Evolutionary conservation across 2,113 vertebrate species (phyloP), one percentile per base, ranked within the genome.

Genomic region (Channa maculata): DNA sequence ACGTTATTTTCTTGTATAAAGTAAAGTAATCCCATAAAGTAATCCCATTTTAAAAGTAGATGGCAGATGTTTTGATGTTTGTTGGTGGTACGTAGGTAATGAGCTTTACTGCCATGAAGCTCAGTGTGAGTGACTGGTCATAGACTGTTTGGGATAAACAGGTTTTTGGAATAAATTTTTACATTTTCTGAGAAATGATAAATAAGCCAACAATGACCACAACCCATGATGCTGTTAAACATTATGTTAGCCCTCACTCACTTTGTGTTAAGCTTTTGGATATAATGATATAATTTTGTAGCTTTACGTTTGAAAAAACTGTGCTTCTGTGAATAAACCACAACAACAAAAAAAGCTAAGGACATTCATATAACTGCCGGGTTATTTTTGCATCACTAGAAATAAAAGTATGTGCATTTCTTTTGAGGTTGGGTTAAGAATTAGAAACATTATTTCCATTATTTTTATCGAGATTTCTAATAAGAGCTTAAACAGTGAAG

Each of bases 211-310:
- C 36, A 11, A 33, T 49, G 63, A 38, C 24, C 41, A 15, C 8
- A 37, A 71, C 65, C 43, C 51, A 65, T 37, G 46, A 60, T 66
- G 59, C 66, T 58, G 43, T 64, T 43, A 4, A 51, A 67, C 5
- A 43, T 41, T 13, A 5, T 5, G 54, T 57, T 74, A 52, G 64
- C 61, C 38, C 33, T 53, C 14, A 76, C 66, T 79, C 71, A 63
- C 58, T 82, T 71, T 63, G 48, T 83, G 82, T 72, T 66, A 34
- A 77, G 77, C 86, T 79, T 71, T 77, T 50, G 44, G 75, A 84
- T 80, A 78, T 79, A 81, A 85, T 80, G 84, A 88, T 86, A 76
- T 81, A 49, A 81, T 60, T 91, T 68, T 88, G 77, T 88, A 87
- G 74, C 73, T 85, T 87, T 87, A 77, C 65, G 46, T 79, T 82